Evolutionary conservation across 2,113 vertebrate genomes (phyloP), one percentile per base, ranked within the genome.

Genomic region (Oryzias celebensis): DNA sequence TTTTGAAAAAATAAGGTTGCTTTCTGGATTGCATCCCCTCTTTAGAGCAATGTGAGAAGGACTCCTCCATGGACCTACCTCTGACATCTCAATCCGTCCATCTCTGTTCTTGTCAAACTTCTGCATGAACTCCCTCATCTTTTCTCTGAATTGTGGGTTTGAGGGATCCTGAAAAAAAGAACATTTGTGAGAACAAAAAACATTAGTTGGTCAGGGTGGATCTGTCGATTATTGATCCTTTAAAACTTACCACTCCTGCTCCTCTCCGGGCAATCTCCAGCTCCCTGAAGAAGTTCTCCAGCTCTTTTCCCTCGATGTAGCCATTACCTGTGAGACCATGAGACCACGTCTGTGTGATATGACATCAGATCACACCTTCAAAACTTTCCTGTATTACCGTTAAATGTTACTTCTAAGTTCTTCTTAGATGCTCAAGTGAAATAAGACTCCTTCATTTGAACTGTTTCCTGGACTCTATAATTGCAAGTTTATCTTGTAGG

Each of bases 71-170:
- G 4, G 4, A 13, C 93, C 91, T 86, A 99, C 97, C 94, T 99
- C 97, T 0, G 97, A 93, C 94, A 99, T 95, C 90, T 99, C 96
- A 5, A 99, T 99, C 68, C 93, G 93, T 18, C 97, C 97, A 0
- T 99, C 97, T 0, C 95, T 91, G 15, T 98, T 98, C 90, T 97
- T 94, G 90, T 99, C 97, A 0, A 98, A 98, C 86, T 98, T 98
- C 87, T 91, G 93, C 97, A 99, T 98, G 87, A 98, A 99, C 44
- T 96, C 95, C 89, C 94, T 98, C 95, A 98, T 95, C 88, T 94
- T 97, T 87, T 97, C 96, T 52, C 86, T 93, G 72, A 97, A 91
- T 64, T 76, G 92, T 67, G 92, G 92, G 3, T 91, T 95, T 91
- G 93, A 83, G 4, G 94, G 91, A 58, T 94, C 93, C 96, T 97